These are phyloP conservation scores for Caiman crocodilus DNA, from an alignment of 2,797 vertebrate genomes.

Conservation along the genomic window DNA sequence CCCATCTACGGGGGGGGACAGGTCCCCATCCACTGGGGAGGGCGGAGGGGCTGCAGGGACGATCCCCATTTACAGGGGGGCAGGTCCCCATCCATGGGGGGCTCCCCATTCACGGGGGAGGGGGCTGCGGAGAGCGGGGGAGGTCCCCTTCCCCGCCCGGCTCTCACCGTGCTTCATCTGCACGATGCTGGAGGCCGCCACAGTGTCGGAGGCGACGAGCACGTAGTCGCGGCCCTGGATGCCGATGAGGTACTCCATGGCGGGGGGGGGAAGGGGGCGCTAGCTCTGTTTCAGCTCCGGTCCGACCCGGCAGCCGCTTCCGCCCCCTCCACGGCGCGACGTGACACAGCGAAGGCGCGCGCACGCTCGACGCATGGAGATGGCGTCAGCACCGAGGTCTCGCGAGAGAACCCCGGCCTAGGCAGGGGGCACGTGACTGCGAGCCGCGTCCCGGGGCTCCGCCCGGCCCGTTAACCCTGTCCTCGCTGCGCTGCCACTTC, in stretches of 20 bases:
- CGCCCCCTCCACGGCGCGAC: not conserved
- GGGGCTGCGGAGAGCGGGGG: not conserved
- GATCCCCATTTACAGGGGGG: too few species aligned
- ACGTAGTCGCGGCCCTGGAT: conserved; percentile 95
- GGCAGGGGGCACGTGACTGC: not conserved
- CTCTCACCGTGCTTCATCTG: conserved; percentile 96
- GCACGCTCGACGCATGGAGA: not conserved
- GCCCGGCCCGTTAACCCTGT: too few species aligned
- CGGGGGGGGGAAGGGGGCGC: not conserved
- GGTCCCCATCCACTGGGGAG: too few species aligned
- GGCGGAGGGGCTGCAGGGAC: too few species aligned
- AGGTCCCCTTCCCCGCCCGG: not conserved
- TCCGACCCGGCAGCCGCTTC: not conserved
- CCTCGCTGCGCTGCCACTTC: too few species aligned
- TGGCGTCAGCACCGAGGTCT: conserved; percentile 27
- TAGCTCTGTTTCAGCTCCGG: too few species aligned
- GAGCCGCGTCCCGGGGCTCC: not conserved
- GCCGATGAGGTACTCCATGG: conserved; percentile 97
- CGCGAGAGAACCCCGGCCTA: conserved; percentile 33
- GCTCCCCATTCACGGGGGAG: not conserved
- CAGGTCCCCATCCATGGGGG: not conserved
- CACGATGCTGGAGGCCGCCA: conserved; percentile 93
- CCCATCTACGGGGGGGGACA: too few species aligned
- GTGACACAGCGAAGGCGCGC: not conserved
- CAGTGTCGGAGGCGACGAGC: conserved; percentile 92